Evolutionary conservation across 2,113 vertebrate species (phyloP).

Genomic region (Corythornis cristatus): DNA sequence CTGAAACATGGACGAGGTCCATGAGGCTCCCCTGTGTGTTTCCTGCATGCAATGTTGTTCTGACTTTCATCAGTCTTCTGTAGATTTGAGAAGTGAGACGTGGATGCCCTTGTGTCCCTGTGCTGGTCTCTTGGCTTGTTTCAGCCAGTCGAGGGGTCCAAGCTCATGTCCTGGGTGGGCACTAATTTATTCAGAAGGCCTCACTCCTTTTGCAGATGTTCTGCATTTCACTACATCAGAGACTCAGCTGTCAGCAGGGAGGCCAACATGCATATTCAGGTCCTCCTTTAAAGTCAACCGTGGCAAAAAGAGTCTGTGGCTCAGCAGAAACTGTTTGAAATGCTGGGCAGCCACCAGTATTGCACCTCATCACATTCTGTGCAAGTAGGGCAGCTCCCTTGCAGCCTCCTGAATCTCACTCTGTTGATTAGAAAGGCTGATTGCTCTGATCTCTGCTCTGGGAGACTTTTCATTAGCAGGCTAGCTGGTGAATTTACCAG

Average conservation of each 20-base stretch:
- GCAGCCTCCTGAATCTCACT: not conserved
- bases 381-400: not conserved
- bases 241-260: constrained; percentile 16
- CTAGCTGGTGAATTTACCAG: not conserved
- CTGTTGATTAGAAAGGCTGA: not conserved
- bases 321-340: not conserved
- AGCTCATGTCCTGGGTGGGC: not conserved
- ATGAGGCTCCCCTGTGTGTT: fast-evolving
- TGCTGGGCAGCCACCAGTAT: not conserved
- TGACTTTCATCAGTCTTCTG: not conserved
- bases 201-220: constrained; percentile 15
- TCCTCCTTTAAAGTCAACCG: not conserved
- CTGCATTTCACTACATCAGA: not conserved
- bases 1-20: not conserved
- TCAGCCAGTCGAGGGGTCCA: not conserved
- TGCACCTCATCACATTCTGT: not conserved
- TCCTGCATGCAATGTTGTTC: not conserved
- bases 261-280: constrained; percentile 9
- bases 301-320: not conserved
- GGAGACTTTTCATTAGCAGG: not conserved
- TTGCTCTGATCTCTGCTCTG: not conserved
- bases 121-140: not conserved
- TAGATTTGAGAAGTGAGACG: not conserved
- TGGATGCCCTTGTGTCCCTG: not conserved
- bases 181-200: not conserved